Conservation (phyloP, 2,888 invertebrate genomes). For the Neoascia interrupta region DNA sequence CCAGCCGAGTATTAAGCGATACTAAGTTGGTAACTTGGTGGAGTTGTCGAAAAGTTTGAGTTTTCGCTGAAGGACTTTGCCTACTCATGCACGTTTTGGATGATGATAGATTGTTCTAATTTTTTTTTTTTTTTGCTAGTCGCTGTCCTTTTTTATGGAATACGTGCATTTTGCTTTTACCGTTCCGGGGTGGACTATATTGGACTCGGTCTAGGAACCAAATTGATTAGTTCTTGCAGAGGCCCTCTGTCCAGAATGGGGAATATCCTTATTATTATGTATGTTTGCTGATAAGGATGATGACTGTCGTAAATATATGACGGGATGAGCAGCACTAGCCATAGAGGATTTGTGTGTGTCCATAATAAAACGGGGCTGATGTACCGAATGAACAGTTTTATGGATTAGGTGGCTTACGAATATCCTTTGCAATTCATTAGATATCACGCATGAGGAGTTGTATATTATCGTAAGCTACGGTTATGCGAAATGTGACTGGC, state of each 20-base stretch:
- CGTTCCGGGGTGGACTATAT: conserved; percentile 37
- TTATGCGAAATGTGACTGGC: too few relatives aligned
- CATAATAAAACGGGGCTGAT: conserved; percentile 13
- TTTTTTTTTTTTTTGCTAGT: conserved; percentile 36
- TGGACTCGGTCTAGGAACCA: conserved; percentile 31
- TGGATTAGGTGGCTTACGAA: conserved; percentile 17
- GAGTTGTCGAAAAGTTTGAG: conserved; percentile 46
- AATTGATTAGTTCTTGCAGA: conserved; percentile 62
- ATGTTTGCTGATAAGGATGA: conserved; percentile 45
- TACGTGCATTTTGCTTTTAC: conserved; percentile 22
- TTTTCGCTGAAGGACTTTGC: conserved; percentile 57
- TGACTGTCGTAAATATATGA: conserved; percentile 63
- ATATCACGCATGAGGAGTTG: too few relatives aligned
- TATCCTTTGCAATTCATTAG: conserved; percentile 8
- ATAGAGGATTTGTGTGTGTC: conserved; percentile 34
- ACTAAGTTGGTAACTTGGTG: conserved; percentile 49
- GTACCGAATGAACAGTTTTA: conserved; percentile 32
- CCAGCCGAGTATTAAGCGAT: conserved; percentile 53
- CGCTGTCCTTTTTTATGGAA: conserved; percentile 19
- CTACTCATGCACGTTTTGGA: conserved; percentile 65
- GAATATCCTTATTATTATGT: conserved; percentile 24
- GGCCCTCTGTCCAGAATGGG: not conserved
- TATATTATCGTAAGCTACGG: too few relatives aligned
- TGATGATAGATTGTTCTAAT: conserved; percentile 63
- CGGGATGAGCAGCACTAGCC: conserved; percentile 12